Base-by-base conservation (phyloP, 2,113 vertebrate genomes). In the Colaptes auratus region DNA sequence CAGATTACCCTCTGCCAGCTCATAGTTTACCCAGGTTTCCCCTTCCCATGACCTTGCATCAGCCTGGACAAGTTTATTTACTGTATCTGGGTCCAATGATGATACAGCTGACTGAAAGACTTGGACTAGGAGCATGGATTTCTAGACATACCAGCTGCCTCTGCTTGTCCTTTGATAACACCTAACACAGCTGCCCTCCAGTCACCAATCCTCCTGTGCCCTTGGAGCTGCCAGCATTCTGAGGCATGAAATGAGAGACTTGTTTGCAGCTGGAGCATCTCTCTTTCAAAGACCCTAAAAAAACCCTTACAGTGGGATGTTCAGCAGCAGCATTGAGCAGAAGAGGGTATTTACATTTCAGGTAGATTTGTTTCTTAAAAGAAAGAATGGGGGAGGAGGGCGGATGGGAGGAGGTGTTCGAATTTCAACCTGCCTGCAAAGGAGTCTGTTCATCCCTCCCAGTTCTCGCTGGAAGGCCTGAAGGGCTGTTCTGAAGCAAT, bases 211-310 rank as follows among this genome's bases (percentile, higher is more conserved):
- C 27, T 64, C 27, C n/a, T 21, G 3, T 28, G 31, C 12, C 21
- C 14, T 52, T 53, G 21, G 17, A 71, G 17, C 19, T 8, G 5
- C 39, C 30, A 82, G 4, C 5, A 28, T 64, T 69, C 33, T 52
- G 21, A 24, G 24, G 33, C 39, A 20, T 24, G 23, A 25, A 60
- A 31, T 12, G 15, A 81, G 50, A 77, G 6, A 42, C 1, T 18
- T 0, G 0, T 53, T 80, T 76, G 33, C 15, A 59, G 4, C 2
- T 52, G 46, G 2, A n/a, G 27, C 14, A 12, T 56, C 4, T 28
- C 33, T 20, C 53, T 30, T 33, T n/a, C 24, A 46, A 76, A 56
- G 48, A 58, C 15, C n/a, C 64, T 50, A n/a, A n/a, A 46, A 81
- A 50, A 21, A 15, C 2, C 7, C 15, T 69, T 70, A 7, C 30